Percentiles rank a stretch among this genome's conserved stretches.
Evolutionary conservation across 37 sponge, comb jelly and placozoan genomes (phyloP).

Genomic region (Aplysina aerophoba): DNA sequence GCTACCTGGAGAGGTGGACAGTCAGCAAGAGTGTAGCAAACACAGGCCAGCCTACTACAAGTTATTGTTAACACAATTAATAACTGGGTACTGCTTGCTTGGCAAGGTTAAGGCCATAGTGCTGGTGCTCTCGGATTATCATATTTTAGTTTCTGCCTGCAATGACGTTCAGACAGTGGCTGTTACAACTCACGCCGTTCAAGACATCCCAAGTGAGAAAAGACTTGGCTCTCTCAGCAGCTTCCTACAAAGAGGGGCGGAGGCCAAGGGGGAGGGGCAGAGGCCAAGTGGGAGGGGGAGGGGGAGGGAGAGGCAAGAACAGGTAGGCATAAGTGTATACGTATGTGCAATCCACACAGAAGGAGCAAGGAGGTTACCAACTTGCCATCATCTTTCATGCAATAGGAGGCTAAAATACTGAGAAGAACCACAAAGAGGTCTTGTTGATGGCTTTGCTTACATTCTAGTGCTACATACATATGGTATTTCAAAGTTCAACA

Average conservation of each 20-base stretch:
- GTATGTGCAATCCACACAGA: no score
- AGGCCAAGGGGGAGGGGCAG: background rate
- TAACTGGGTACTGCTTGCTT: background rate
- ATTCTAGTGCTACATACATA: no score
- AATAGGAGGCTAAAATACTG: background rate
- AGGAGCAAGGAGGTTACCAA: no score
- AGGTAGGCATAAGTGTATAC: no score
- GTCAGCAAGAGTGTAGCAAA: no score
- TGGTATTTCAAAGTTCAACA: background rate
- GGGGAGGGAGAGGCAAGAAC: background rate
- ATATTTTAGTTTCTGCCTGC: no score
- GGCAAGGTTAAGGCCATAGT: background rate
- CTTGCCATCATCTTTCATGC: no score
- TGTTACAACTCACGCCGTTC: constrained; percentile 81
- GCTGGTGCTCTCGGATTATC: no score
- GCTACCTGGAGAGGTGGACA: constrained; percentile 45
- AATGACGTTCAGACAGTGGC: no score
- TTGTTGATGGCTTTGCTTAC: no score
- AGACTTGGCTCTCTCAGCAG: constrained; percentile 70
- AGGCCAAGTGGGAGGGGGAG: background rate
- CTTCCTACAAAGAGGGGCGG: constrained; percentile 68
- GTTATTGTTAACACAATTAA: background rate
- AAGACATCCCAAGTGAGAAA: constrained; percentile 97
- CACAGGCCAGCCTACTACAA: background rate
- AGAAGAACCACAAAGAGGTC: background rate